These are phyloP conservation scores for Himalopsyche tibetana DNA, from an alignment of 2,888 invertebrate species.

Conservation along the genomic window DNA sequence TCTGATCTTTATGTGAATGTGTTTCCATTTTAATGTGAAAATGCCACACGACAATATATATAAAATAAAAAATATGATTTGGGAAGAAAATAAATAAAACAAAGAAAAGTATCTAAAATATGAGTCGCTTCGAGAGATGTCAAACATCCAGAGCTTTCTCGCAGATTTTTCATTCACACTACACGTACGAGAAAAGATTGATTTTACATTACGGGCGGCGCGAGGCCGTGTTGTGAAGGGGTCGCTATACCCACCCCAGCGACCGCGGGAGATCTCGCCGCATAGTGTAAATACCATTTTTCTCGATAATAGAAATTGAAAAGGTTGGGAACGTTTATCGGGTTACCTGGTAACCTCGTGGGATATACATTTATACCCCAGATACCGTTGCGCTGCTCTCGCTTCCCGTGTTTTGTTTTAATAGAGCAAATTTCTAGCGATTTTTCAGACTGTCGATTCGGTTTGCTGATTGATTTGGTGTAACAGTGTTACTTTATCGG, in stretches of 20 bases:
- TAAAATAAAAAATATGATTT: too few relatives aligned
- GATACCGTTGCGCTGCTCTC: not conserved
- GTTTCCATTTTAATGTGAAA: too few relatives aligned
- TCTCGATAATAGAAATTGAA: conserved; percentile 40
- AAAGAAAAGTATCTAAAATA: too few relatives aligned
- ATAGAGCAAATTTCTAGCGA: not conserved
- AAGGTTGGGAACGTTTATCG: conserved; percentile 37
- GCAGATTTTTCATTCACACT: conserved; percentile 27
- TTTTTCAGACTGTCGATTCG: not conserved
- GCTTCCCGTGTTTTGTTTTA: conserved; percentile 23
- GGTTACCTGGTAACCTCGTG: conserved; percentile 22
- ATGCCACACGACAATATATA: too few relatives aligned
- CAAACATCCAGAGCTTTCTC: not conserved
- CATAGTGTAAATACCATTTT: conserved; percentile 42
- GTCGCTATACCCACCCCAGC: not conserved
- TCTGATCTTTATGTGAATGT: too few relatives aligned
- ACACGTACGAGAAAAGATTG: conserved; percentile 29
- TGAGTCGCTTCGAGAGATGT: not conserved
- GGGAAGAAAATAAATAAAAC: too few relatives aligned
- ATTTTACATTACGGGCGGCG: conserved; percentile 26
- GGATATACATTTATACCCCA: not conserved
- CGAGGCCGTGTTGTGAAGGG: conserved; percentile 1
- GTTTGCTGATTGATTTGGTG: too few relatives aligned
- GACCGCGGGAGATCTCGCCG: conserved; percentile 16
- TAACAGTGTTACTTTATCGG: too few relatives aligned